These are phyloP conservation scores for Stenolophus ochropezus DNA, from an alignment of 2,888 invertebrate genomes.

Conservation along the genomic window DNA sequence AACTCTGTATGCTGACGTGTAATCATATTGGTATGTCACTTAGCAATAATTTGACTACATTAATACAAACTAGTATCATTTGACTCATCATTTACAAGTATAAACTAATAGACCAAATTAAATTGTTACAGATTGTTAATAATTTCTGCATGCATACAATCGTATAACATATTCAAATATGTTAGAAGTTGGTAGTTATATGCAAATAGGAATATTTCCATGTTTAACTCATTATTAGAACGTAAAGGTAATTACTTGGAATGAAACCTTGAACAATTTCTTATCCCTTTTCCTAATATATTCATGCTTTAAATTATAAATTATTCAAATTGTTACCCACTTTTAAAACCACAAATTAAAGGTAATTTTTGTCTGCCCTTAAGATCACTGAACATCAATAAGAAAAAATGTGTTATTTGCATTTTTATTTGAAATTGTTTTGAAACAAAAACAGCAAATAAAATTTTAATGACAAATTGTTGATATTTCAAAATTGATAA, in stretches of 20 bases:
- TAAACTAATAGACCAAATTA: conserved; percentile 24
- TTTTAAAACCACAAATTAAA: no score
- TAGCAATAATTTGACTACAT: conserved; percentile 3
- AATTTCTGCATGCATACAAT: conserved; percentile 38
- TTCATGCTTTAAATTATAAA: no score
- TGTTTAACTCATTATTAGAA: conserved; percentile 47
- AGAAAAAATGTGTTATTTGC: no score
- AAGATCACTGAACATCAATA: no score
- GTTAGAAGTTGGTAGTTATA: conserved; percentile 21
- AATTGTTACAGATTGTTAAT: conserved; percentile 6
- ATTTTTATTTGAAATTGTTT: no score
- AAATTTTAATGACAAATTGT: no score
- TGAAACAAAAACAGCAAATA: no score
- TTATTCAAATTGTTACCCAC: no score
- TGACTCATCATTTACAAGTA: conserved; percentile 28
- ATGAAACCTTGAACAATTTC: conserved; percentile 41
- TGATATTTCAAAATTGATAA: no score
- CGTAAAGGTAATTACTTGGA: conserved; percentile 40
- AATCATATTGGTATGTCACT: conserved; percentile 1
- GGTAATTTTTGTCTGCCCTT: no score
- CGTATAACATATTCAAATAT: conserved; percentile 36
- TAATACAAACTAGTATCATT: conserved; percentile 9
- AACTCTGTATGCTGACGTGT: background rate
- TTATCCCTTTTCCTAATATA: background rate
- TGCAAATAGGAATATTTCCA: conserved; percentile 46